Evolutionary conservation across 2,888 invertebrate species (phyloP).

Genomic region (Chouioia cunea): DNA sequence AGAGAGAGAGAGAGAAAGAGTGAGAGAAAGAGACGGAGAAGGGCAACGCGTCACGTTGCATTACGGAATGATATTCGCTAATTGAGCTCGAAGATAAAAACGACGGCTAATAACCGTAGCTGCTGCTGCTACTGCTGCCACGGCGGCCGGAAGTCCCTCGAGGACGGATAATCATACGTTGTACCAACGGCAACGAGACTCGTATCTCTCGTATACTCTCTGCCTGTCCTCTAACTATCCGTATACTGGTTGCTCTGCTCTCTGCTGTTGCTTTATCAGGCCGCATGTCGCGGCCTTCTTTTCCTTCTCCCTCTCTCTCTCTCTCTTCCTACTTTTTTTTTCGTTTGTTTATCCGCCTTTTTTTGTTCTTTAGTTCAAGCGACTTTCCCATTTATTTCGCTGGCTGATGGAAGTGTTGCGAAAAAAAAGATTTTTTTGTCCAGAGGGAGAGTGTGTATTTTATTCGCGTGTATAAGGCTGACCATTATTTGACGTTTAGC

Average conservation of each 20-base stretch:
- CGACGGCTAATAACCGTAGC: slow-evolving; percentile 65
- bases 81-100: slow-evolving; percentile 68
- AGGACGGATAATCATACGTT: slow-evolving; percentile 63
- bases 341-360: slow-evolving; percentile 5
- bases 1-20: slow-evolving; percentile 21
- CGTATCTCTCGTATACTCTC: slow-evolving; percentile 22
- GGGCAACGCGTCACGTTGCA: slow-evolving; percentile 64
- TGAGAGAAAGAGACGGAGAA: slow-evolving; percentile 15
- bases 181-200: slow-evolving; percentile 49
- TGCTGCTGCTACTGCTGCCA: slow-evolving; percentile 38
- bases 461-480: slow-evolving; percentile 17
- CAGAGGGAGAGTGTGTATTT: too few relatives aligned
- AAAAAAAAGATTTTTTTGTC: slow-evolving; percentile 20
- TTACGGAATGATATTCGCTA: slow-evolving; percentile 68
- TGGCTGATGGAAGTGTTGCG: slow-evolving; percentile 39
- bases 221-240: slow-evolving; percentile 42
- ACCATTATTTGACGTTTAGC: slow-evolving; percentile 46
- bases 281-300: slow-evolving; percentile 24
- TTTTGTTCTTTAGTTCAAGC: slow-evolving; percentile 6
- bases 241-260: slow-evolving; percentile 23
- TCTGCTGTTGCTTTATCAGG: slow-evolving; percentile 43
- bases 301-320: slow-evolving; percentile 16
- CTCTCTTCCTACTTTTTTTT: slow-evolving; percentile 2
- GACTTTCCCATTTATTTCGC: slow-evolving; percentile 44
- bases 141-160: slow-evolving; percentile 54